These are phyloP conservation scores for Oasisia sp. DNA, from an alignment of 2,888 invertebrate species.

Conservation along the genomic window DNA sequence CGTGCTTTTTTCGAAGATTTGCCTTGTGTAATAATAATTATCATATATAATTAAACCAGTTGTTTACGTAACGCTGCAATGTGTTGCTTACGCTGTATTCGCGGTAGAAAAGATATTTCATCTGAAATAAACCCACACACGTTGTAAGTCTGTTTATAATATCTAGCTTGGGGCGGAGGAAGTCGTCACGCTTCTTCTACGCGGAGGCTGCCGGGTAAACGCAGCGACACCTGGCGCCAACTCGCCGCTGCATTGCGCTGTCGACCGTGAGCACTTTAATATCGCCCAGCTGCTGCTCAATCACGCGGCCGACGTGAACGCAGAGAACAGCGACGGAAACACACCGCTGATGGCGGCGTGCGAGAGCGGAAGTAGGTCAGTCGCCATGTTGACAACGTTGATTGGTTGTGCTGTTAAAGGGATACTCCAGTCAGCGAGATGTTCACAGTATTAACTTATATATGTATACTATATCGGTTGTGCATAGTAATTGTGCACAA, in stretches of 20 bases:
- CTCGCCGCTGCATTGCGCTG: slow-evolving; percentile 26
- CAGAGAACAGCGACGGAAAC: slow-evolving; percentile 29
- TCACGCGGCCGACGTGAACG: slow-evolving; percentile 26
- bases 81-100: not conserved
- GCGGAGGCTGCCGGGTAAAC: not conserved
- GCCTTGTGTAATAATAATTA: no score
- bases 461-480: no score
- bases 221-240: not conserved
- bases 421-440: no score
- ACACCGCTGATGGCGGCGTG: slow-evolving; percentile 33
- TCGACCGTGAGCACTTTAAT: slow-evolving; percentile 20
- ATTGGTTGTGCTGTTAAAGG: not conserved
- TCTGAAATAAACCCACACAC: not conserved
- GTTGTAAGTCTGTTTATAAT: not conserved
- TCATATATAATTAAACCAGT: no score
- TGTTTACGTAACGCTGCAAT: no score
- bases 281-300: slow-evolving; percentile 31
- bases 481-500: no score
- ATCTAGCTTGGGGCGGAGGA: not conserved
- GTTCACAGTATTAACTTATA: no score
- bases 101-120: not conserved
- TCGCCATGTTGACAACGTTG: slow-evolving; percentile 21
- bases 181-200: not conserved
- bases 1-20: no score
- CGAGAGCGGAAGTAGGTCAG: slow-evolving; percentile 18